Base-by-base conservation (phyloP, 2,888 invertebrate genomes). In the Epinotia nisella region DNA sequence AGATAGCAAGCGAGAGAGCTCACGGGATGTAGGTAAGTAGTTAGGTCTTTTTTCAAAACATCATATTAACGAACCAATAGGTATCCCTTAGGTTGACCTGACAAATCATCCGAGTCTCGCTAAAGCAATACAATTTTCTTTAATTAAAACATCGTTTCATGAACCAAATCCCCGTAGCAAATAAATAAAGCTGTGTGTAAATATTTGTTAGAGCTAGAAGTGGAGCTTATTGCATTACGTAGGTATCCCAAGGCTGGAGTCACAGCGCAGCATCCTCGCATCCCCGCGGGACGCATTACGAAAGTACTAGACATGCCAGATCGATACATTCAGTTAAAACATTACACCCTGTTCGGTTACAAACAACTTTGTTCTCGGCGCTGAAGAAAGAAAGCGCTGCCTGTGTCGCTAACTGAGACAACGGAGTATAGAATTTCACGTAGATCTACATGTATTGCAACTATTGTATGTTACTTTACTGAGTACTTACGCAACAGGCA, bases 241-340 rank as follows among this genome's bases (percentile, higher is more conserved):
- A 92, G 91, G 83, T 85, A 82, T 90, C 91, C 89, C 90, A 75
- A 76, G 91, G 71, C 66, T 68, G 79, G 81, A 83, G 90, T 90
- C 91, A 87, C 90, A 90, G 90, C 90, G 87, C 90, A 90, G 90
- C 90, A 87, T 89, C 87, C 90, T 87, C 87, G 86, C 84, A 81
- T 78, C 80, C 92, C 86, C 91, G 58, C 76, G 91, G 90, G 93
- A 90, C 89, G 86, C 92, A 92, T 93, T 92, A 92, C 87, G 88
- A 88, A 87, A 91, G 90, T 88, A 90, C 91, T 90, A 89, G 87
- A 89, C 87, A 83, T 82, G 82, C 84, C 81, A 89, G 91, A 93
- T 93, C 92, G 90, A 92, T 93, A 92, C 87, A 81, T 82, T 82
- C 84, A 83, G 81, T 85, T 83, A 85, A 89, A 86, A 85, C 86